Evolutionary conservation across 2,888 invertebrate species (phyloP), one percentile per base, ranked within the genome.

Genomic region (Patella depressa): DNA sequence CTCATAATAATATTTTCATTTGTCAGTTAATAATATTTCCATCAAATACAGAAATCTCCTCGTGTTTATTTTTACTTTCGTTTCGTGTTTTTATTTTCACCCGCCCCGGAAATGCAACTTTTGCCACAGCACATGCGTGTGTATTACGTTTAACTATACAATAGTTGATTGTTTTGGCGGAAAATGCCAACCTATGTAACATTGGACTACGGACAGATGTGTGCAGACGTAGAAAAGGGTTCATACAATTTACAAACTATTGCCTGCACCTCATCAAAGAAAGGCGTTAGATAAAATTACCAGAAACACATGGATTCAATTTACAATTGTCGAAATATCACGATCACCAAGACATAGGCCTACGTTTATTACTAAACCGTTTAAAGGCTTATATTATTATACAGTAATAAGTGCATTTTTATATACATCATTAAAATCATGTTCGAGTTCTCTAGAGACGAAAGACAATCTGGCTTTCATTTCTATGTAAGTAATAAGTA

Each of bases 51-150:
- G 65, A 65, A 65, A 65, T 2, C 65, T 65, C 65, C 65, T 24
- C 65, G 19, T 65, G 65, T 65, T 65, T 65, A 65, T 65, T 65
- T 65, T 65, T 65, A 65, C 65, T 65, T 65, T 65, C 65, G 65
- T 65, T 65, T 65, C 24, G 19, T 65, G 65, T 65, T 65, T 65
- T 24, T 19, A 65, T 65, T 65, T 65, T 19, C 65, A 65, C 65
- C 65, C 65, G 65, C 65, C 65, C 65, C 65, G 65, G 65, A 65
- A 65, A 65, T 65, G 65, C 65, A 65, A 24, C 65, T 65, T 65
- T 24, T 65, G 19, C 65, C 65, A 65, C 19, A 65, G 65, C 65
- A 65, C 65, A 65, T 65, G 65, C 65, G 19, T 14, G 65, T 65
- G 12, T 19, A 65, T 19, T 65, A 24, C 65, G 65, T 65, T 24